A percentile compares a stretch with the other conserved stretches of the same genome.
phyloP scores from a whole-genome alignment of 2,113 vertebrate species.

The Dasyurus viverrinus region DNA sequence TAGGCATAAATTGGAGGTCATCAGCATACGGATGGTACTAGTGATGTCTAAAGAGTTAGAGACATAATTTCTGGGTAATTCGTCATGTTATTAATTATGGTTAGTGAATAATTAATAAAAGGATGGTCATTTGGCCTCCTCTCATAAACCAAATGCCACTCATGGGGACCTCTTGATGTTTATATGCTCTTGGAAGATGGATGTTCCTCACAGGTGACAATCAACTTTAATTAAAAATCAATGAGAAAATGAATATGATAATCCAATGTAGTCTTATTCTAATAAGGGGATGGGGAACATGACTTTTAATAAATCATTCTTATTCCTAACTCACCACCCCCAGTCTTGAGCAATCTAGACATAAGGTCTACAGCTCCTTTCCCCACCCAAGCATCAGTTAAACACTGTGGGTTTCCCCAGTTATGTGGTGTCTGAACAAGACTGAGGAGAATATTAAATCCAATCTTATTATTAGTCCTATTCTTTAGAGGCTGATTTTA shows the following conservation, averaged over 20 bases:
- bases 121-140: neutral
- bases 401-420: neutral
- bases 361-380: too few relatives aligned
- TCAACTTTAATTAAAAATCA: neutral
- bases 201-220: neutral
- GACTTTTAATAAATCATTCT: too few relatives aligned
- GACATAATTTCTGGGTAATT: neutral
- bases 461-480: neutral
- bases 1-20: neutral
- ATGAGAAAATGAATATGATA: neutral
- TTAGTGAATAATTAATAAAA: neutral
- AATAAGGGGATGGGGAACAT: neutral
- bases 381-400: neutral
- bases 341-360: neutral
- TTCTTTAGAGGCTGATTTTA: neutral
- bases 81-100: too few relatives aligned
- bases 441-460: neutral
- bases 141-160: neutral
- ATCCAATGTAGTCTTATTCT: neutral
- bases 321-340: neutral
- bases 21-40: neutral
- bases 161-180: neutral
- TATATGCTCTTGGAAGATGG: neutral
- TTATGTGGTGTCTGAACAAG: neutral
- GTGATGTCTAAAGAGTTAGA: neutral